phyloP scores from a whole-genome alignment of 2,888 invertebrate genomes.

The Junonia oenone region DNA sequence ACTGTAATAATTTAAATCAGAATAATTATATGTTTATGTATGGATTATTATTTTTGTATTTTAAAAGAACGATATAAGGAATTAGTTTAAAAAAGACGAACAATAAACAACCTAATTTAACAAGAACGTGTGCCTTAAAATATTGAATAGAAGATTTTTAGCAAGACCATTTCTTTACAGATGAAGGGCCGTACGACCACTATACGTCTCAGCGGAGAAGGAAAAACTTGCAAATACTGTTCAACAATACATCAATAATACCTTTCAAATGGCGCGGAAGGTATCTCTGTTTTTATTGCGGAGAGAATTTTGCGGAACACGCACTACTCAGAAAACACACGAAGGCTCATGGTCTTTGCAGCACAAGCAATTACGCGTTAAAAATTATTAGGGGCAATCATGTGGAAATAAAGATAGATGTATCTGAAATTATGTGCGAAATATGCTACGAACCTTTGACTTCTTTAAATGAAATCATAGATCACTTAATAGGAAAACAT shows the following conservation, averaged over 20 bases:
- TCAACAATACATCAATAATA: conserved; percentile 62
- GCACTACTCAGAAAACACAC: conserved; percentile 58
- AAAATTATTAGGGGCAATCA: conserved; percentile 52
- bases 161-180: conserved; percentile 65
- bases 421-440: conserved; percentile 57
- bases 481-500: conserved; percentile 58
- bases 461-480: conserved; percentile 46
- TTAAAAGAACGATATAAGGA: background rate
- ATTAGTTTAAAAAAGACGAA: background rate
- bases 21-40: background rate
- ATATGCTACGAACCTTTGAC: conserved; percentile 53
- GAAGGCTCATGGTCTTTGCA: conserved; percentile 50
- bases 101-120: conserved; percentile 3
- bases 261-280: conserved; percentile 69
- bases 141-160: conserved; percentile 41
- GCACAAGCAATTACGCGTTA: conserved; percentile 48
- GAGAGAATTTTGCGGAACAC: conserved; percentile 47
- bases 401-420: conserved; percentile 58
- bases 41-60: background rate
- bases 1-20: background rate
- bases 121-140: conserved; percentile 12
- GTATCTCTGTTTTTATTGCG: conserved; percentile 64
- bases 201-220: conserved; percentile 53
- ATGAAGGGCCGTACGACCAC: conserved; percentile 52
- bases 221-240: conserved; percentile 62